Base-by-base conservation (phyloP, 2,888 invertebrate genomes). In the Mesopsocus fuscifrons region DNA sequence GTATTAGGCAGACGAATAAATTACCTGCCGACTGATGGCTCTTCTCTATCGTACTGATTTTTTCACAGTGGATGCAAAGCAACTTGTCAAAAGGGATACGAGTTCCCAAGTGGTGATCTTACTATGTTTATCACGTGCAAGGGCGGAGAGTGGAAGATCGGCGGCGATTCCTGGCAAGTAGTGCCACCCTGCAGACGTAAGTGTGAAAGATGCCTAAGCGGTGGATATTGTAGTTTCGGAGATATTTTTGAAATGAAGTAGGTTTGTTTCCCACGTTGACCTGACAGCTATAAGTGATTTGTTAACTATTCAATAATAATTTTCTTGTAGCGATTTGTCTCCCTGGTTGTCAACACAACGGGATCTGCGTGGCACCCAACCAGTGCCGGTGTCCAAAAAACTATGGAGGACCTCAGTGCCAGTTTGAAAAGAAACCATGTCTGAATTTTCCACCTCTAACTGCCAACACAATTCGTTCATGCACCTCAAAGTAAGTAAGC, bases 321-420 rank as follows among this genome's bases (percentile, higher is more conserved):
- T 41, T 32, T 49, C 48, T 62, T 62, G n/a, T 57, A 84, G 87
- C 81, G 0, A 65, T 71, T 49, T 89, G 89, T 56, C 57, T 68
- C 16, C 79, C 80, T 0, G 63, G 68, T 0, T 91, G 89, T 58
- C 66, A 74, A 55, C 85, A 89, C 59, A 77, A 72, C 43, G 89
- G 89, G 1, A 75, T 79, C 41, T 91, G 89, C 54, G 57, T 78
- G 2, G 68, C 68, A 20, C 77, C 80, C 0, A 77, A 83, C 55
- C 64, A 72, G 1, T 91, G 89, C 54, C 61, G 72, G 32, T 91
- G 89, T 52, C 70, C 78, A 0, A 68, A 72, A 40, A 74, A 74
- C 54, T 85, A 66, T 60, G 68, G 69, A 34, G 85, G 85, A 3
- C 69, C 72, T 0, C 68, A 70, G 52, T 87, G 87, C 55, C 77